Evolutionary conservation across 2,797 vertebrate species (phyloP).

Genomic region (Centropyge bicolor): DNA sequence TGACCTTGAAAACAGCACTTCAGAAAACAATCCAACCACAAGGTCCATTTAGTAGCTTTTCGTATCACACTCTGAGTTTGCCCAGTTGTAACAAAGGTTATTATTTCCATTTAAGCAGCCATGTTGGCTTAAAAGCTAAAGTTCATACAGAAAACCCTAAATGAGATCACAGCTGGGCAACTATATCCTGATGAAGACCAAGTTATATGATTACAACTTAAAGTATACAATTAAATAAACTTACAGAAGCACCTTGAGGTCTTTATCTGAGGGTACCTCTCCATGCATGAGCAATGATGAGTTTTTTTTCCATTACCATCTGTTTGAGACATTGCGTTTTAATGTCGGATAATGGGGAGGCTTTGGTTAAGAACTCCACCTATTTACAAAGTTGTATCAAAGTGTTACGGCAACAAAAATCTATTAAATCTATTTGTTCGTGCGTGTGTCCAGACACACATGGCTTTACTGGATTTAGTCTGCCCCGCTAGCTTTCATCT

Average conservation of each 20-base stretch:
- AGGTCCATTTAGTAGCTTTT: neutral
- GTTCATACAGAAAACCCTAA: neutral
- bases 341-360: neutral
- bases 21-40: neutral
- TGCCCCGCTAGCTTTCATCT: slow-evolving; percentile 48
- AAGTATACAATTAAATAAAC: neutral
- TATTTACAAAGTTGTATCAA: neutral
- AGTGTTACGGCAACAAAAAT: neutral
- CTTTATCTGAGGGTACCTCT: neutral
- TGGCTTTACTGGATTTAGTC: slow-evolving; percentile 18
- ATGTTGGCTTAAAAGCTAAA: neutral
- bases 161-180: neutral
- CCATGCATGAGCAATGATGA: neutral
- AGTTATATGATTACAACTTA: neutral
- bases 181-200: neutral
- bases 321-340: neutral
- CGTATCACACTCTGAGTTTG: no score
- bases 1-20: no score
- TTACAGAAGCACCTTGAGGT: neutral
- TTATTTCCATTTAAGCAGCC: neutral
- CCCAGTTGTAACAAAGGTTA: neutral
- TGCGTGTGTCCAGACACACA: slow-evolving; percentile 2
- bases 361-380: accelerated
- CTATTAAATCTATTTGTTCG: neutral
- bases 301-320: neutral